These are phyloP conservation scores for Meandrusa payeni DNA, from an alignment of 2,888 invertebrate species.

Conservation along the genomic window DNA sequence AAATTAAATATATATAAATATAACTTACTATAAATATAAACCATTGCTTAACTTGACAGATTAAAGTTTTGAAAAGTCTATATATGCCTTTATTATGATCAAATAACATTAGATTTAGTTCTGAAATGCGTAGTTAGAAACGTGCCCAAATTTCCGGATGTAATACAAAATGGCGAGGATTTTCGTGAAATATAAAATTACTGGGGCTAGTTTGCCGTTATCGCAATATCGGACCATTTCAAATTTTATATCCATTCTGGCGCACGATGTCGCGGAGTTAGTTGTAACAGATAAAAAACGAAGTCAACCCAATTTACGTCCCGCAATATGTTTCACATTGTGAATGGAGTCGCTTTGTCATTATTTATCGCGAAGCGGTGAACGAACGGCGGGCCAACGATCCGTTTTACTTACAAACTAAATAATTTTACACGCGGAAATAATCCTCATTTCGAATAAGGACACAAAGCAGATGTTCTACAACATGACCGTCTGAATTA, in stretches of 20 bases:
- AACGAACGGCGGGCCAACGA: conserved; percentile 43
- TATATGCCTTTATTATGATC: too few relatives aligned
- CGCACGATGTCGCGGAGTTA: conserved; percentile 1
- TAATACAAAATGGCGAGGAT: too few relatives aligned
- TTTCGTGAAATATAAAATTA: background rate
- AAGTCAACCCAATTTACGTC: conserved; percentile 17
- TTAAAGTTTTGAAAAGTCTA: too few relatives aligned
- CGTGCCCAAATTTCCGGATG: too few relatives aligned
- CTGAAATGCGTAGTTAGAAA: too few relatives aligned
- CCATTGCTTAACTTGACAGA: too few relatives aligned
- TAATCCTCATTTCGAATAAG: conserved; percentile 40
- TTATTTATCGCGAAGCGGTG: conserved; percentile 42
- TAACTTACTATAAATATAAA: too few relatives aligned
- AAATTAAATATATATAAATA: too few relatives aligned
- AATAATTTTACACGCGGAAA: conserved; percentile 50
- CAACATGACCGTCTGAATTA: background rate
- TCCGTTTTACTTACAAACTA: conserved; percentile 39
- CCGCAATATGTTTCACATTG: conserved; percentile 21
- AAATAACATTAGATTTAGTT: too few relatives aligned
- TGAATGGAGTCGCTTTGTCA: conserved; percentile 28
- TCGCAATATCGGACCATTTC: background rate
- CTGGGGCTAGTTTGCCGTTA: too few relatives aligned
- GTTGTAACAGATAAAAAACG: conserved; percentile 17
- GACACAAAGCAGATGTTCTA: conserved; percentile 19
- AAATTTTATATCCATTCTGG: conserved; percentile 8